Percentiles rank a stretch among this genome's conserved stretches.
Evolutionary conservation across 2,888 invertebrate species (phyloP).

Genomic region (Megamerina dolium): DNA sequence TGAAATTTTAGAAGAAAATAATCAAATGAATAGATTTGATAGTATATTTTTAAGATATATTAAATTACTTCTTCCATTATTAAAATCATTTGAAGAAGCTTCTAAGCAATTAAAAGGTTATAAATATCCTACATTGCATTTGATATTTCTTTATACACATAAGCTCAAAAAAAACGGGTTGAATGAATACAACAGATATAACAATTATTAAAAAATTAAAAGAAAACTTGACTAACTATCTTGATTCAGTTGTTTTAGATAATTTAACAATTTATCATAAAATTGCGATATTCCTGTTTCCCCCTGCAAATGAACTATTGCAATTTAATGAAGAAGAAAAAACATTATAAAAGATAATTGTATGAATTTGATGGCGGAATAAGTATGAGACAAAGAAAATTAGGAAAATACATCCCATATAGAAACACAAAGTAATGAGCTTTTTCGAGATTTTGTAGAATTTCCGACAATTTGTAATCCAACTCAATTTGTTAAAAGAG

Average conservation of each 20-base stretch:
- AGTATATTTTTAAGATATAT: conserved; percentile 13
- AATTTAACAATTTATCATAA: conserved; percentile 18
- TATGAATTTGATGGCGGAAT: conserved; percentile 15
- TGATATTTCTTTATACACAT: conserved; percentile 12
- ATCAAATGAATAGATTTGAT: conserved; percentile 9
- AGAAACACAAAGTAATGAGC: conserved; percentile 3
- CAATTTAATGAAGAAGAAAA: conserved; percentile 15
- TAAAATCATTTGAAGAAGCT: conserved; percentile 14
- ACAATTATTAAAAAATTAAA: conserved; percentile 13
- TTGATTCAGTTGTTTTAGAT: conserved; percentile 9
- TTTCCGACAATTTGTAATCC: conserved; percentile 1
- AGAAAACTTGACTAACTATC: conserved; percentile 2
- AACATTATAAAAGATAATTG: conserved; percentile 13
- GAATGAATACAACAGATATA: conserved; percentile 2
- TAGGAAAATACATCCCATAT: conserved; percentile 2
- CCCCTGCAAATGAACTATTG: conserved; percentile 17
- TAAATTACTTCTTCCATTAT: too few species aligned
- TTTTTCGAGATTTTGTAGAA: conserved; percentile 16
- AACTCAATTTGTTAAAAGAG: too few species aligned
- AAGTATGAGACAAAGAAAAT: conserved; percentile 1
- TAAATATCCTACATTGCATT: conserved; percentile 14
- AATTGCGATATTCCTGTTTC: conserved; percentile 21
- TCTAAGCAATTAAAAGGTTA: conserved; percentile 11
- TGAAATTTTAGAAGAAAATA: too few species aligned
- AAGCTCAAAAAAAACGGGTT: conserved; percentile 11